A percentile compares a stretch with the other conserved stretches of the same genome.
phyloP scores from a whole-genome alignment of 2,888 invertebrate species.

The Drosophila suboccidentalis region DNA sequence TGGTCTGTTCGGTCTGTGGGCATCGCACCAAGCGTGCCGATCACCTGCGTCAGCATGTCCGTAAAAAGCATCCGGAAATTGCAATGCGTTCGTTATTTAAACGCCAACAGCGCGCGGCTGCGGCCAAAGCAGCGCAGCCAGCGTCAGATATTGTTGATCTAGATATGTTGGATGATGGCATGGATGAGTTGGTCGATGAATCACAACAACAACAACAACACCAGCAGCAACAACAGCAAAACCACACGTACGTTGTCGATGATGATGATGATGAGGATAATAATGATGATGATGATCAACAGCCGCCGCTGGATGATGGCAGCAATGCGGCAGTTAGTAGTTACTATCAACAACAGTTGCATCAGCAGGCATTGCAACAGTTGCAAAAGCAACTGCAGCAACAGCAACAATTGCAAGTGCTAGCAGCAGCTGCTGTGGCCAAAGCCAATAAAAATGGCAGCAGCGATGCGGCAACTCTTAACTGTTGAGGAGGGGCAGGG shows the following conservation, averaged over 20 bases:
- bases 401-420: constrained; percentile 65
- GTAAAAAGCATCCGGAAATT: constrained; percentile 86
- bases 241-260: constrained; percentile 64
- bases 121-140: constrained; percentile 60
- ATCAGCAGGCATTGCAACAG: constrained; percentile 78
- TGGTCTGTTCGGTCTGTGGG: constrained; percentile 87
- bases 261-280: constrained; percentile 56
- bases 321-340: constrained; percentile 30
- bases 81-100: constrained; percentile 84
- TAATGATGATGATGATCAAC: constrained; percentile 32
- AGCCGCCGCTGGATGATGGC: constrained; percentile 26
- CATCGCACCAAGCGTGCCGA: constrained; percentile 87
- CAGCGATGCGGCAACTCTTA: constrained; percentile 47
- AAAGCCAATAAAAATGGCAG: constrained; percentile 36
- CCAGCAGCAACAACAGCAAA: constrained; percentile 21
- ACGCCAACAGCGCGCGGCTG: constrained; percentile 72
- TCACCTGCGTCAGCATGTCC: constrained; percentile 87
- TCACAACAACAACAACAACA: constrained; percentile 46
- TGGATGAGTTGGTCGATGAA: constrained; percentile 49
- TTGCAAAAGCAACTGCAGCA: constrained; percentile 74
- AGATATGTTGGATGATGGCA: constrained; percentile 63
- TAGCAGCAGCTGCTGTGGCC: constrained; percentile 65
- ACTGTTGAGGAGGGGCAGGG: constrained; percentile 43
- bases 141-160: constrained; percentile 65
- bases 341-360: constrained; percentile 75